phyloP scores from a whole-genome alignment of 1,140 invertebrate species.

The Oryctes rhinoceros region DNA sequence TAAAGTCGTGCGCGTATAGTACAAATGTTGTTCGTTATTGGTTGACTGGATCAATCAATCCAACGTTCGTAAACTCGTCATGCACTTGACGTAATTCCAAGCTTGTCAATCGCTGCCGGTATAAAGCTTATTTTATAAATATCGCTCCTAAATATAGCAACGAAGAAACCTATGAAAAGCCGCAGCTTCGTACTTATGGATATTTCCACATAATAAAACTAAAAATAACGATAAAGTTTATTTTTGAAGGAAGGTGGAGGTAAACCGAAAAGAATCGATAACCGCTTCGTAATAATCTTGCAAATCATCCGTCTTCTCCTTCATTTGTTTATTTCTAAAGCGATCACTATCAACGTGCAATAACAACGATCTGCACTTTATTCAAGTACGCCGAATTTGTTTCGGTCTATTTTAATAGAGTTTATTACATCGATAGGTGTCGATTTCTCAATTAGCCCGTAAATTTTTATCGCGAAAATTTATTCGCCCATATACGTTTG shows the following conservation, averaged over 20 bases:
- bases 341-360: neutral
- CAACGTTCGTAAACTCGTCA: neutral
- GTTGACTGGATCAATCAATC: conserved; percentile 9
- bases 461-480: neutral
- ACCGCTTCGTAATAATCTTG: neutral
- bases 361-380: neutral
- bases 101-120: conserved; percentile 2
- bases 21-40: neutral
- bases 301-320: neutral
- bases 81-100: neutral
- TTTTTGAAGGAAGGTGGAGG: neutral
- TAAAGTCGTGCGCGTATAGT: too few species aligned
- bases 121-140: conserved; percentile 11
- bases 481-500: neutral
- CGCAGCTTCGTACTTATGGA: neutral
- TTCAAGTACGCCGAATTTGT: neutral
- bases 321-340: conserved; percentile 8
- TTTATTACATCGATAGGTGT: conserved; percentile 5
- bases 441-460: neutral
- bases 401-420: neutral
- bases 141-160: neutral
- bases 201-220: neutral
- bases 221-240: neutral
- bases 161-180: neutral
- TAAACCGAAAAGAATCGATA: neutral